Percentiles rank a stretch among this genome's conserved stretches.
Evolutionary conservation across 2,888 invertebrate genomes (phyloP).

Genomic region (Drosophila subsilvestris): DNA sequence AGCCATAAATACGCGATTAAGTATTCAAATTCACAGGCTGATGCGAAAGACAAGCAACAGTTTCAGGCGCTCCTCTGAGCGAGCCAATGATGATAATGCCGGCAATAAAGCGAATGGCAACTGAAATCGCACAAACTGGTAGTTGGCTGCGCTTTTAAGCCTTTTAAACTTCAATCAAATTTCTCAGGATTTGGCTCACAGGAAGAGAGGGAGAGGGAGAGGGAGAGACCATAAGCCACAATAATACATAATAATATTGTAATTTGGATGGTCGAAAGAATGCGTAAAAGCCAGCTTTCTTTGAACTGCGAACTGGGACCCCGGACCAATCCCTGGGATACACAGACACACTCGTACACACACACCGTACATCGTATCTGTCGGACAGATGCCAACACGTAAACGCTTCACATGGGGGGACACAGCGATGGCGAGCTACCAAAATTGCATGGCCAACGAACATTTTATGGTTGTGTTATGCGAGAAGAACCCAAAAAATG

Average conservation of each 20-base stretch:
- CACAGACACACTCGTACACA: background rate
- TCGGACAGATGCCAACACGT: constrained; percentile 70
- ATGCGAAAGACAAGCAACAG: constrained; percentile 46
- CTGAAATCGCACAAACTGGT: constrained; percentile 69
- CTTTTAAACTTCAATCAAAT: constrained; percentile 78
- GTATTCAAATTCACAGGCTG: constrained; percentile 70
- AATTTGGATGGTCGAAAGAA: constrained; percentile 66
- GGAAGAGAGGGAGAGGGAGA: constrained; percentile 9
- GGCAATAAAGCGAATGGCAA: constrained; percentile 79
- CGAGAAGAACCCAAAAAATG: constrained; percentile 68
- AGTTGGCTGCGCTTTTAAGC: constrained; percentile 74
- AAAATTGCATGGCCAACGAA: constrained; percentile 50
- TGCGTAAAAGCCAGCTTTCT: constrained; percentile 65
- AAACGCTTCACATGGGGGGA: constrained; percentile 74
- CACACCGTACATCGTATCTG: constrained; percentile 40
- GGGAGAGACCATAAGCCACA: constrained; percentile 57
- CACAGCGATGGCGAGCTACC: constrained; percentile 32
- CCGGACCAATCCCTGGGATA: constrained; percentile 11
- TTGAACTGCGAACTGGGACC: constrained; percentile 27
- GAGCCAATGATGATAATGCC: constrained; percentile 62
- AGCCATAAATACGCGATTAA: constrained; percentile 56
- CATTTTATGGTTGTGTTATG: constrained; percentile 74
- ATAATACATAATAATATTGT: constrained; percentile 72
- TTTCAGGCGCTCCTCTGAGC: background rate
- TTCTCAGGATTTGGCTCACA: constrained; percentile 59